Base-by-base conservation (phyloP, 2,797 vertebrate genomes). In the Sebastes trivittatus region DNA sequence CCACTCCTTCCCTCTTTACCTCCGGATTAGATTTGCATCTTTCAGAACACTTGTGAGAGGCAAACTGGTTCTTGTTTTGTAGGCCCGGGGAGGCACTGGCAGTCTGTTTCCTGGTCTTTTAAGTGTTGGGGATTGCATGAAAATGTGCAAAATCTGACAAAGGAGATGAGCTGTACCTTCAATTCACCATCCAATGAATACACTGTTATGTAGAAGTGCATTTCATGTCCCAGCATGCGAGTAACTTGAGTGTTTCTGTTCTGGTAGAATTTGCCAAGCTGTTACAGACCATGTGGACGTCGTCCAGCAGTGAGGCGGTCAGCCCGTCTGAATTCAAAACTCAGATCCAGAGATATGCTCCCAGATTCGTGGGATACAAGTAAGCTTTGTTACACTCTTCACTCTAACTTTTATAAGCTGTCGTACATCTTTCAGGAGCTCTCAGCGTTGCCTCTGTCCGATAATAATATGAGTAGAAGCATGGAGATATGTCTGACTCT, bases 301-400 rank as follows among this genome's bases (percentile, higher is more conserved):
- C 97, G 0, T 96, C 97, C 46, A 96, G 96, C 93, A 97, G 97
- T 0, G 98, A 99, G 1, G 97, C 97, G 0, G 97, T 99, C 93
- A 98, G 98, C 88, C 98, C 98, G 2, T 99, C 97, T 0, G 98
- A 99, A 83, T 99, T 99, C 93, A 99, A 99, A 94, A 99, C 97
- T 0, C 98, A 99, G 95, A 99, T 99, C 92, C 98, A 99, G 96
- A 97, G 97, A 98, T 99, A 97, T 0, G 98, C 98, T 0, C 98
- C 98, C 0, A 96, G 98, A 95, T 99, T 99, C 1, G 97, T 99
- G 0, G 98, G 98, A 88, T 99, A 99, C 95, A 99, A 98, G 98
- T 99, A 95, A 95, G 97, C 75, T 42, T 38, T 55, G 25, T 11
- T 69, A 13, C 34, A 6, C 29, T 49, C 54, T 68, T 18, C n/a